Evolutionary conservation across 1,140 invertebrate genomes (phyloP).

Genomic region (Spodoptera litura): DNA sequence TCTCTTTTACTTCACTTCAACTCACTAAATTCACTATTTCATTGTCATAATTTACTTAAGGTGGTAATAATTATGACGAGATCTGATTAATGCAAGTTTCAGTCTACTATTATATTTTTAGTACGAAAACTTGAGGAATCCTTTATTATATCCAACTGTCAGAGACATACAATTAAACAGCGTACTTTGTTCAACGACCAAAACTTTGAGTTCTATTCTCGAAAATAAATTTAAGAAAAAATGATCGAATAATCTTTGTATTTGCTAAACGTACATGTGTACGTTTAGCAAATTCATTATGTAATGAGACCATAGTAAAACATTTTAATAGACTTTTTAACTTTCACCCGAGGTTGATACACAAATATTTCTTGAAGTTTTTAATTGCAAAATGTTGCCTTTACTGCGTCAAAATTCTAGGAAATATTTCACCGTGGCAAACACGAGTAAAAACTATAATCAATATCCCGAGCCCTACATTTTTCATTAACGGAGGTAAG

Average conservation of each 20-base stretch:
- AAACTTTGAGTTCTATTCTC: background rate
- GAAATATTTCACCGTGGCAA: conserved; percentile 36
- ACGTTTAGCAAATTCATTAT: too few species aligned
- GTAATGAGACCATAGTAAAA: background rate
- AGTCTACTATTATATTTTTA: conserved; percentile 23
- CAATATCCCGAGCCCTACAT: conserved; percentile 63
- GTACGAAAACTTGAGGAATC: background rate
- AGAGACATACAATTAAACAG: background rate
- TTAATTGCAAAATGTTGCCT: conserved; percentile 18
- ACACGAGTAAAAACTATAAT: conserved; percentile 55
- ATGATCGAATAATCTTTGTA: background rate
- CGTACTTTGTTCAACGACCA: background rate
- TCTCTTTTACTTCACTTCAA: conserved; percentile 70
- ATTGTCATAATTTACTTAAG: conserved; percentile 74
- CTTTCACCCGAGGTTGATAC: background rate
- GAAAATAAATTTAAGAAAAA: background rate
- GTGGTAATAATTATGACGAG: conserved; percentile 64
- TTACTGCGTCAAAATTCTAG: background rate
- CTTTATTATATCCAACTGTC: background rate
- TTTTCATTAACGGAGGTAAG: conserved; percentile 74
- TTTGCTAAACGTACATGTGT: background rate
- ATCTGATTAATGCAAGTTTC: conserved; percentile 53
- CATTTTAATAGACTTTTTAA: background rate
- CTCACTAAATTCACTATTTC: conserved; percentile 76
- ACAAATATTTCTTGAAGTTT: conserved; percentile 8